Conservation (phyloP, 2,797 vertebrate genomes). For the Amazona finschi region DNA sequence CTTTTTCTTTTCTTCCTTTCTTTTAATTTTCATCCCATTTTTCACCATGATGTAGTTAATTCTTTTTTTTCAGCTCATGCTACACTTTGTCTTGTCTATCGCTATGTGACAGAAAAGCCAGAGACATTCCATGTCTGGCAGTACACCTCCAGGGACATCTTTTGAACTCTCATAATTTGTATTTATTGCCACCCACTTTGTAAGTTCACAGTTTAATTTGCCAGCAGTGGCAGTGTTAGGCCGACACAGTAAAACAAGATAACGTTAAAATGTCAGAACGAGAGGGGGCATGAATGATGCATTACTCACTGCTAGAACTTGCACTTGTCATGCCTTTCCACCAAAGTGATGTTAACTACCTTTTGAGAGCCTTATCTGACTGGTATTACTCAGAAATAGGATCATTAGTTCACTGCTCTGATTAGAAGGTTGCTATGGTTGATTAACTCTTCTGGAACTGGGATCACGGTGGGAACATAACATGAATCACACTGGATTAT, state of each 20-base stretch:
- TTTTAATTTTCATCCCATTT: constrained; percentile 68
- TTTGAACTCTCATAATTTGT: constrained; percentile 82
- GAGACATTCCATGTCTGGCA: constrained; percentile 76
- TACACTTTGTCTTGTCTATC: constrained; percentile 75
- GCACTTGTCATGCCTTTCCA: constrained; percentile 80
- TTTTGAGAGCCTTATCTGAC: constrained; percentile 79
- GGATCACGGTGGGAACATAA: constrained; percentile 69
- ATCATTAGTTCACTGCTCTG: constrained; percentile 81
- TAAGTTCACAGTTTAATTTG: constrained; percentile 85
- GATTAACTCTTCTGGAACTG: constrained; percentile 82
- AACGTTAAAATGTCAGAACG: constrained; percentile 84
- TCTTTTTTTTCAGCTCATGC: constrained; percentile 59
- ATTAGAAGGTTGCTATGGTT: constrained; percentile 79
- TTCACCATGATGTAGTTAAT: constrained; percentile 73
- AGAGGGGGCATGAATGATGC: constrained; percentile 83
- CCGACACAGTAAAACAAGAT: constrained; percentile 84
- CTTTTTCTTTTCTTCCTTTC: background rate
- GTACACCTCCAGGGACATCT: constrained; percentile 79
- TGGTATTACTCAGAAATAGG: constrained; percentile 81
- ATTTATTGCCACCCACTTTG: constrained; percentile 81
- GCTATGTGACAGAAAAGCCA: constrained; percentile 78
- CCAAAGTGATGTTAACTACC: constrained; percentile 85
- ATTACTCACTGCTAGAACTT: constrained; percentile 81
- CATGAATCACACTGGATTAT: constrained; percentile 68
- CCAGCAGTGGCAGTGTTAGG: constrained; percentile 82